phyloP scores from a whole-genome alignment of 2,113 vertebrate species.

The Rostratula benghalensis region DNA sequence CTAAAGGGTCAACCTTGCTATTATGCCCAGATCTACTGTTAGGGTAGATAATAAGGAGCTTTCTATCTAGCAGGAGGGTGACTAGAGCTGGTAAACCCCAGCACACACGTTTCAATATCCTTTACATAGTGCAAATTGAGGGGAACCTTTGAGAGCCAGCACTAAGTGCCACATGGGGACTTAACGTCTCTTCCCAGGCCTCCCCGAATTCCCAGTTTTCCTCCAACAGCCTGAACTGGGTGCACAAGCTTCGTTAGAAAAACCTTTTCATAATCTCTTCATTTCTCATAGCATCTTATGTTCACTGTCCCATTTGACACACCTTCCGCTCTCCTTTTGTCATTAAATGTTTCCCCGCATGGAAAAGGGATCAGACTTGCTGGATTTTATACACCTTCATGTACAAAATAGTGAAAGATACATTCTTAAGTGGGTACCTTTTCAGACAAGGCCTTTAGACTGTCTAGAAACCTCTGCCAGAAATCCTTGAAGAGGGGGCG shows the following conservation, averaged over 20 bases:
- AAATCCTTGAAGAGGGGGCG: slow-evolving; percentile 97
- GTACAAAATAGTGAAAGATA: not conserved
- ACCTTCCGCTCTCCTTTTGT: not conserved
- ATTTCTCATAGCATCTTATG: not conserved
- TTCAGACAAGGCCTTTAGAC: slow-evolving; percentile 90
- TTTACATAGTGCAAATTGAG: not conserved
- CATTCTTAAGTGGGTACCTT: slow-evolving; percentile 81
- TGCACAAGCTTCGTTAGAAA: not conserved
- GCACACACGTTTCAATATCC: not conserved
- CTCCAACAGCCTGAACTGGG: not conserved
- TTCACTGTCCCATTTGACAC: not conserved
- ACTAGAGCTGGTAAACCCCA: not conserved
- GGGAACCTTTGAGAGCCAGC: not conserved
- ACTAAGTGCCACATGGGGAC: not conserved
- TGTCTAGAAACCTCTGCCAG: slow-evolving; percentile 93
- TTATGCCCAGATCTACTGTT: not conserved
- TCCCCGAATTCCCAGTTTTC: not conserved
- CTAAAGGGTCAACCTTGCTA: not conserved
- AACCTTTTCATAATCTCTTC: not conserved
- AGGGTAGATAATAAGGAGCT: not conserved
- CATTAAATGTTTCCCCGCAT: not conserved
- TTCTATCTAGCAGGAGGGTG: not conserved
- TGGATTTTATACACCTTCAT: not conserved
- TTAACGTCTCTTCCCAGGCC: not conserved
- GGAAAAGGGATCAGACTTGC: not conserved